A percentile compares a stretch with the other conserved stretches of the same genome.
Evolutionary conservation across 1,140 invertebrate genomes (phyloP).

Genomic region (Neodiprion lecontei): DNA sequence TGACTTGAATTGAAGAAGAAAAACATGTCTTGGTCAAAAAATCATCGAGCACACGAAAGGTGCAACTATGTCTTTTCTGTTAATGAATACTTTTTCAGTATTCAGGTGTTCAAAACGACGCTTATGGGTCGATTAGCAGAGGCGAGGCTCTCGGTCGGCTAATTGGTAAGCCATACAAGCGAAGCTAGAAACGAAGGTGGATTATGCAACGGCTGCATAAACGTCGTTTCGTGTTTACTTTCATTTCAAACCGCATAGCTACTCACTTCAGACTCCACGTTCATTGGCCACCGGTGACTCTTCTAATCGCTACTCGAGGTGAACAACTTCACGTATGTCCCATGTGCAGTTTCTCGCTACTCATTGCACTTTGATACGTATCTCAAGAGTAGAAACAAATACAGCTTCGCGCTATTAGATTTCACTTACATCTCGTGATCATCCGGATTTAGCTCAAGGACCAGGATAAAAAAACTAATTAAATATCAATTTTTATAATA

Average conservation of each 20-base stretch:
- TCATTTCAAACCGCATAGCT: neutral
- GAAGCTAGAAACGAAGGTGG: neutral
- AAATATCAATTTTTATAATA: no score
- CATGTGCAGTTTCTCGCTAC: neutral
- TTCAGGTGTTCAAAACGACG: no score
- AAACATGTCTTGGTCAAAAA: no score
- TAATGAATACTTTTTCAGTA: neutral
- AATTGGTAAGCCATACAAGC: neutral
- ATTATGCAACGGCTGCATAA: neutral
- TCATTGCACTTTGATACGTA: no score
- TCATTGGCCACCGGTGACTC: neutral
- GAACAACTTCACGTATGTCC: neutral
- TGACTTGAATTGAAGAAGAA: no score
- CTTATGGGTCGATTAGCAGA: no score
- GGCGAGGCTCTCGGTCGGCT: neutral
- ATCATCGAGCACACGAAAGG: no score
- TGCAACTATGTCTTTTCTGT: neutral
- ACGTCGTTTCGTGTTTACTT: neutral
- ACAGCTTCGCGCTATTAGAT: no score
- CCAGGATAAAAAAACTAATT: no score
- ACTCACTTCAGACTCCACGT: neutral
- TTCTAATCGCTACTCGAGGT: neutral
- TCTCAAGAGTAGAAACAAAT: no score
- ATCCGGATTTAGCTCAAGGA: no score
- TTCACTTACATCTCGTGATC: no score